Evolutionary conservation across 2,888 invertebrate species (phyloP), one percentile per base, ranked within the genome.

Genomic region (Hydrotaea diabolus): DNA sequence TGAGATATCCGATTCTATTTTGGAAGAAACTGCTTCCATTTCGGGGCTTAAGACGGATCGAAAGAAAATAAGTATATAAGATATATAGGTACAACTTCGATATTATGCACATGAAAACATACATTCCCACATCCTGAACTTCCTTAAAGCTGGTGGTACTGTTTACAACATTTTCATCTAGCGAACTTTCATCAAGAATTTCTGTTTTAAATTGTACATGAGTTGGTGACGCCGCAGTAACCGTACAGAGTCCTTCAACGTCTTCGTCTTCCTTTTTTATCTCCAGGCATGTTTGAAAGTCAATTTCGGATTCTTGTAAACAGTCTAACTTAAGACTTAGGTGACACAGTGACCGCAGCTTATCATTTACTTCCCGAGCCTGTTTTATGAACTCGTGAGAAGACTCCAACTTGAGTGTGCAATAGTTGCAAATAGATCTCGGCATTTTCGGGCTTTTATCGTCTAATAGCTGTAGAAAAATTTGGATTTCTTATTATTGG

Each of bases 41-140:
- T 39, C 69, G 15, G 39, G 69, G 1, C 19, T 15, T 9, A 46
- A 69, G 13, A 15, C 43, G 0, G 19, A 17, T 2, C 66, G 39
- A 55, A 55, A n/a, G 13, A 17, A 53, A 26, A 23, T 62, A 15
- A 15, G 15, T n/a, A n/a, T 11, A 64, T 23, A 23, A 9, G 13
- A 11, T 49, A 3, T 3, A n/a, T 49, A 0, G 94, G 36, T 36
- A 5, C 39, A 39, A 39, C 39, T 8, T n/a, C n/a, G 49, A 49
- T n/a, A 49, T 13, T n/a, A 49, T 49, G n/a, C n/a, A n/a, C n/a
- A 49, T 4, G 39, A n/a, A 49, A n/a, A n/a, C 49, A n/a, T n/a
- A 49, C 49, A 49, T 49, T 49, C 13, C 15, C 5, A 13, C 13
- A 2, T 43, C 43, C 2, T 13, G 11, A 43, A 13, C 5, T 43